A percentile compares a stretch with the other conserved stretches of the same genome.
These are phyloP conservation scores for Pelmatolapia mariae DNA, from an alignment of 2,113 vertebrate species.

Conservation along the genomic window DNA sequence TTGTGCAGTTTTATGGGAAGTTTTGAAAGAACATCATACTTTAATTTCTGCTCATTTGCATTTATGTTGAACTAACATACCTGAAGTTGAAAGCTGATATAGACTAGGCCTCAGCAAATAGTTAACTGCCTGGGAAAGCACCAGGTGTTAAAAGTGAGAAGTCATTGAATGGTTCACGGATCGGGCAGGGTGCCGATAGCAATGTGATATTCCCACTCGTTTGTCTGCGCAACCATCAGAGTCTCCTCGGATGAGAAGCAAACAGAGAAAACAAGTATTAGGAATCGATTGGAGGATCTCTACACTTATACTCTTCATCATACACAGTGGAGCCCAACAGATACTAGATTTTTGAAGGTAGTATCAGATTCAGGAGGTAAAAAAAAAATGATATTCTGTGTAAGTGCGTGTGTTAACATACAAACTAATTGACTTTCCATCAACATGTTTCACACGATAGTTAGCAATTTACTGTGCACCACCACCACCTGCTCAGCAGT, in stretches of 20 bases:
- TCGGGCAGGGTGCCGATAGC: neutral
- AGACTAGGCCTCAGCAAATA: neutral
- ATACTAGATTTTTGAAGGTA: neutral
- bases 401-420: neutral
- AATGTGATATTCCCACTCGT: slow-evolving; percentile 13
- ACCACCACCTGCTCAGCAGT: neutral
- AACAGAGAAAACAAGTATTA: slow-evolving; percentile 6
- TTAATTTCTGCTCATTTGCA: neutral
- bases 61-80: neutral
- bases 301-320: neutral
- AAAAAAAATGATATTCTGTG: neutral
- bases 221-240: slow-evolving; percentile 19
- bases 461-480: neutral
- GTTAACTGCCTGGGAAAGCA: neutral
- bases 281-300: slow-evolving; percentile 13
- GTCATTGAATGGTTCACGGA: slow-evolving; percentile 1
- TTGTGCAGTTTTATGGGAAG: neutral
- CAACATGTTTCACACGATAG: neutral
- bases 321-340: neutral
- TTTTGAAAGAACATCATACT: neutral
- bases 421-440: neutral
- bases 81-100: neutral
- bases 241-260: slow-evolving; percentile 22
- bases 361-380: neutral
- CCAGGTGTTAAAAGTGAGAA: neutral